These are phyloP conservation scores for Cataglyphis hispanica DNA, from an alignment of 1,140 invertebrate genomes.

Conservation along the genomic window DNA sequence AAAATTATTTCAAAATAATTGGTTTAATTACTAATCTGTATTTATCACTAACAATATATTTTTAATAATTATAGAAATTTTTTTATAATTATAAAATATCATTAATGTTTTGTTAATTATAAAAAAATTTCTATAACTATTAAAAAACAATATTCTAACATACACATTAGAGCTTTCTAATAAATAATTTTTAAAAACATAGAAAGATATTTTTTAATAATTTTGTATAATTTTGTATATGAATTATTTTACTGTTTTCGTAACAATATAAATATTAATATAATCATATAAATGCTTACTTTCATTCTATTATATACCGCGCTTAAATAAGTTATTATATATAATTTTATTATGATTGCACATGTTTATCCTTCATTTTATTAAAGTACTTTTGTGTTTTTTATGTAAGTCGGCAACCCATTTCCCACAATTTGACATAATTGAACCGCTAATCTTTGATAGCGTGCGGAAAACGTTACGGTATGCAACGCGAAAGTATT, in stretches of 20 bases:
- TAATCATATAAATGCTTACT: no score
- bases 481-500: slow-evolving; percentile 37
- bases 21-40: background rate
- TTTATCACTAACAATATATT: background rate
- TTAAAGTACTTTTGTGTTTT: background rate
- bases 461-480: slow-evolving; percentile 43
- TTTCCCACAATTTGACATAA: slow-evolving; percentile 57
- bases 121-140: no score
- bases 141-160: no score
- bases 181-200: no score
- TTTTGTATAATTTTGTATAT: no score
- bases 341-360: background rate
- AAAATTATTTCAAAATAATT: background rate
- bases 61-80: no score
- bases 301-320: background rate
- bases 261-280: no score
- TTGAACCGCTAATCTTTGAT: slow-evolving; percentile 39
- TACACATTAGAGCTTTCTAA: no score
- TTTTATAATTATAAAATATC: no score
- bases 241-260: no score
- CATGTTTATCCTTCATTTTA: background rate
- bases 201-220: no score
- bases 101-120: no score
- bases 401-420: slow-evolving; percentile 42
- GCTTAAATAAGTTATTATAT: background rate